Conservation (phyloP, 2,113 vertebrate species). For the Mus musculus region GRCm39 chr10:83420501-83421000, state of each 20-base stretch:
- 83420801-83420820: slow-evolving; percentile 1
- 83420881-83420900: background rate
- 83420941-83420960: background rate
- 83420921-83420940: background rate
- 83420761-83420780: background rate
- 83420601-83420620: background rate
- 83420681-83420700: background rate
- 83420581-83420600: background rate
- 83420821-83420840: background rate
- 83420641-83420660: background rate
- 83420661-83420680: background rate
- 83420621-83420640: background rate
- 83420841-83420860: background rate
- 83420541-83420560: background rate
- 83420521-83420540: background rate
- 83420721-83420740: background rate
- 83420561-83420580: background rate
- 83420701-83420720: background rate
- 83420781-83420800: background rate
- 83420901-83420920: too few relatives aligned
- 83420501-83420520: background rate
- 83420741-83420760: background rate
- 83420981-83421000: too few relatives aligned
- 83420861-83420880: background rate
- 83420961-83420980: too few relatives aligned